Conservation (phyloP, 2,797 vertebrate species). For the Malacoraja senta region DNA sequence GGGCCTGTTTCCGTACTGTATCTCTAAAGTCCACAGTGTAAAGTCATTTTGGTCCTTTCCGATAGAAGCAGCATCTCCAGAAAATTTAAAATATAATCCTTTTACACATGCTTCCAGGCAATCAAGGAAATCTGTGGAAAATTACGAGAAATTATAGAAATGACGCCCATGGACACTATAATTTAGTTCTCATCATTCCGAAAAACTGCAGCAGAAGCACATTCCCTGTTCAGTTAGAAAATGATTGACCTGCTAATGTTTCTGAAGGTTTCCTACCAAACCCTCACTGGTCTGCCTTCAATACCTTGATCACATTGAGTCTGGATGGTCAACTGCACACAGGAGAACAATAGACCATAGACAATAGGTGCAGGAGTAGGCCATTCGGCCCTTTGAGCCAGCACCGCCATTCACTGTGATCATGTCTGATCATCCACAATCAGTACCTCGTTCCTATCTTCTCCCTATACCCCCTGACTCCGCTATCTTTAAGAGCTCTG, state of each 20-base stretch:
- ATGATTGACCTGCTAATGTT: background rate
- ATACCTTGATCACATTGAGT: background rate
- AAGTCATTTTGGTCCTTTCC: background rate
- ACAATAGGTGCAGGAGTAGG: no score
- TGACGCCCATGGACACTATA: background rate
- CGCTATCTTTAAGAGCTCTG: no score
- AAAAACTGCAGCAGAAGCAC: background rate
- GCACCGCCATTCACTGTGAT: no score
- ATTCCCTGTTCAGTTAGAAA: background rate
- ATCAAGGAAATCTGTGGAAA: background rate
- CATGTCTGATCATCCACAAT: no score
- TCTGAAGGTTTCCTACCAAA: background rate
- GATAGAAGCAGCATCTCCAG: background rate
- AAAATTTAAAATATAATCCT: slow-evolving; percentile 10
- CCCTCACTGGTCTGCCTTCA: slow-evolving; percentile 7
- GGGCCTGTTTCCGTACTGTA: no score
- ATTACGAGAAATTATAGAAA: background rate
- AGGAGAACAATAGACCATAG: background rate
- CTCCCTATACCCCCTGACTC: no score
- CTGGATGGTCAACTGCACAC: background rate
- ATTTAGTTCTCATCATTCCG: background rate
- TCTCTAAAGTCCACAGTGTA: no score
- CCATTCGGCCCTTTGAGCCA: no score
- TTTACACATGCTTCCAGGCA: background rate
- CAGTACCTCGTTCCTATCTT: no score